A percentile compares a stretch with the other conserved stretches of the same genome.
Conservation (phyloP, 2,797 vertebrate genomes). For the Streptopelia turtur region DNA sequence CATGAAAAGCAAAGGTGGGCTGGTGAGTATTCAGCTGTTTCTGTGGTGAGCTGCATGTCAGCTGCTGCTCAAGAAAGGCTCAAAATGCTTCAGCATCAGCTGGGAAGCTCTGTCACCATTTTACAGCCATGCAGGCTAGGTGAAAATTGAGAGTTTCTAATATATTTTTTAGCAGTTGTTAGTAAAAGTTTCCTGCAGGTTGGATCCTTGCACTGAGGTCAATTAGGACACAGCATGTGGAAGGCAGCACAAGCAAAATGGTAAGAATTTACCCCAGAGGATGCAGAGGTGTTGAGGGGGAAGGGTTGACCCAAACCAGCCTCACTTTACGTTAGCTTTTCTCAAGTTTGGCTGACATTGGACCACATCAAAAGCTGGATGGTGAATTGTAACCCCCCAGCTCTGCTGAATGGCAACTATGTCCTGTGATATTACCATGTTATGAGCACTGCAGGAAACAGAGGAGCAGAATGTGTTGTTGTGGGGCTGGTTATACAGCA, state of each 20-base stretch:
- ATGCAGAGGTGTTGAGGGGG: background rate
- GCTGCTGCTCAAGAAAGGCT: background rate
- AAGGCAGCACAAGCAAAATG: background rate
- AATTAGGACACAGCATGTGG: rapidly evolving
- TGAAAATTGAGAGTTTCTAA: background rate
- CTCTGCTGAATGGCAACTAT: rapidly evolving
- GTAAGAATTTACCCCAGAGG: background rate
- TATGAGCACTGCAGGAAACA: background rate
- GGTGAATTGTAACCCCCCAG: background rate
- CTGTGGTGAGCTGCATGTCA: background rate
- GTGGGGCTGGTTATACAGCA: background rate
- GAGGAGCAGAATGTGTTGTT: rapidly evolving
- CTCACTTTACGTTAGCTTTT: background rate
- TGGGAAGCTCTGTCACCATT: background rate
- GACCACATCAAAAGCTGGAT: background rate
- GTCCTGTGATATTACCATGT: background rate
- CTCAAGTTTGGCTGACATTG: background rate
- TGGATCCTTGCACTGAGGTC: background rate
- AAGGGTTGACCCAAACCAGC: background rate
- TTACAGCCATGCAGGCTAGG: background rate
- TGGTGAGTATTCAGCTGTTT: background rate
- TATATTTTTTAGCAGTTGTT: background rate
- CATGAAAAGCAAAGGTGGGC: background rate
- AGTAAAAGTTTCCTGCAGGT: background rate
- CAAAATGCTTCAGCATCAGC: background rate